phyloP scores from a whole-genome alignment of 1,140 invertebrate genomes.

The Acromyrmex charruanus region DNA sequence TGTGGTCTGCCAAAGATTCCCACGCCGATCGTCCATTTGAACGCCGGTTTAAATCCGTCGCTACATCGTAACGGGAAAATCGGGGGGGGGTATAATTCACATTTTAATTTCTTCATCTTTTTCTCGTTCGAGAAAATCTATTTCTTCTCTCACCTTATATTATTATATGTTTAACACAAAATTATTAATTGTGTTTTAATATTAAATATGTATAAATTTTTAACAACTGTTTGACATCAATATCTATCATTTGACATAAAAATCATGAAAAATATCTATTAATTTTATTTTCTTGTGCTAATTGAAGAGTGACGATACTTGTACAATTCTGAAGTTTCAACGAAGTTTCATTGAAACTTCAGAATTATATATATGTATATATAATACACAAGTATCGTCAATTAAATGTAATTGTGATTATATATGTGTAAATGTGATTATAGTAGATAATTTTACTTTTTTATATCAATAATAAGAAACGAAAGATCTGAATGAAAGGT shows the following conservation, averaged over 20 bases:
- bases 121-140: background rate
- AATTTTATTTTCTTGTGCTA: background rate
- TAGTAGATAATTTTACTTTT: background rate
- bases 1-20: constrained; percentile 5
- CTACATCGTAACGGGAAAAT: constrained; percentile 25
- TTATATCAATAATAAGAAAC: background rate
- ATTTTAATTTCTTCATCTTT: constrained; percentile 22
- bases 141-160: background rate
- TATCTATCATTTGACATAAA: background rate
- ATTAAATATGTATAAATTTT: background rate
- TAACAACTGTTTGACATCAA: background rate
- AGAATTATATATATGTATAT: background rate
- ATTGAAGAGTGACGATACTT: background rate
- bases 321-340: no score
- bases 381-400: background rate
- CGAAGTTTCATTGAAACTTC: background rate
- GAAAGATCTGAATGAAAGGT: constrained; percentile 8
- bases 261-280: background rate
- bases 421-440: background rate
- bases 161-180: background rate
- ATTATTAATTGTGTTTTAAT: background rate
- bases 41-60: constrained; percentile 28
- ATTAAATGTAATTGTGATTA: background rate
- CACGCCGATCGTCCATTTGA: constrained; percentile 42
- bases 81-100: background rate